These are phyloP conservation scores for Ammodytes dubius DNA, from an alignment of 2,113 vertebrate species.

Conservation along the genomic window DNA sequence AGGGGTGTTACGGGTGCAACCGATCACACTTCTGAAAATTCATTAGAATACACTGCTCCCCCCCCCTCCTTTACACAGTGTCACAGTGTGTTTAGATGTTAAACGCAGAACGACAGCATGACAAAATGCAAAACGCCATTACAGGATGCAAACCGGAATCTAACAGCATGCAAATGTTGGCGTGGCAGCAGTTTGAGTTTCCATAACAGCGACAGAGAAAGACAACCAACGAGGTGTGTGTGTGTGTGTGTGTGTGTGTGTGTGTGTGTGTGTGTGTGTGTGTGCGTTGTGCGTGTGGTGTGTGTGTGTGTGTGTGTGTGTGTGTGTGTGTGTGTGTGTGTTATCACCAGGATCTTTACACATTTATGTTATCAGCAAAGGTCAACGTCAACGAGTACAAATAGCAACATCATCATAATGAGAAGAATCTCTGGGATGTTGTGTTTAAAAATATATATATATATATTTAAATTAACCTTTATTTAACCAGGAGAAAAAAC, in stretches of 20 bases:
- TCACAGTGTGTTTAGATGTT: not conserved
- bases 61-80: not conserved
- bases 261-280: no score
- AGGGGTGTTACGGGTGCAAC: no score
- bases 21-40: no score
- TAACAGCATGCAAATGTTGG: constrained; percentile 46
- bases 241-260: no score
- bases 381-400: not conserved
- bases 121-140: not conserved
- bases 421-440: not conserved
- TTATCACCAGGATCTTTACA: not conserved
- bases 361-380: not conserved
- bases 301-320: no score
- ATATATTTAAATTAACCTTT: no score
- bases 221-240: not conserved
- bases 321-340: no score
- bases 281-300: no score
- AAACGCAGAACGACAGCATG: not conserved
- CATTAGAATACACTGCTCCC: no score
- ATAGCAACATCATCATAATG: not conserved
- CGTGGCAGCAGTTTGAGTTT: constrained; percentile 1
- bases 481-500: no score
- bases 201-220: not conserved
- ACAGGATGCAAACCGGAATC: constrained; percentile 7
- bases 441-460: no score